Percentiles rank a stretch among this genome's conserved stretches.
These are phyloP conservation scores for Plagodis pulveraria DNA, from an alignment of 2,888 invertebrate genomes.

Conservation along the genomic window DNA sequence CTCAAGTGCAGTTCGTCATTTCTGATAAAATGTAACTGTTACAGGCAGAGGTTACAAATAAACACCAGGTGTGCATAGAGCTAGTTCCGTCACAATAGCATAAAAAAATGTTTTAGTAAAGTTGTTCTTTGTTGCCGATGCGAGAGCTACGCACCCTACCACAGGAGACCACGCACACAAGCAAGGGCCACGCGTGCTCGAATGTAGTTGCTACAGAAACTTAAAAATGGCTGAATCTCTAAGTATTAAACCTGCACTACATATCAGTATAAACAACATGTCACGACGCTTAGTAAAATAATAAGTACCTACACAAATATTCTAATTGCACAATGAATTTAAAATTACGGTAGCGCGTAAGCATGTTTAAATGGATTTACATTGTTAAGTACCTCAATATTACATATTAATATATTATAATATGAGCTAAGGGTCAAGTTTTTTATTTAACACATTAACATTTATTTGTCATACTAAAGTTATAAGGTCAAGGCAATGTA, in stretches of 20 bases:
- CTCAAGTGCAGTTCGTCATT: no score
- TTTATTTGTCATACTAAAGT: neutral
- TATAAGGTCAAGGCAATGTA: no score
- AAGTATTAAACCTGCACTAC: conserved; percentile 30
- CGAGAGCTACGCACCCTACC: no score
- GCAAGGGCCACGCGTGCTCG: no score
- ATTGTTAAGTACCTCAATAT: conserved; percentile 38
- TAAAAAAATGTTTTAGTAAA: no score
- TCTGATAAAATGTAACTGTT: no score
- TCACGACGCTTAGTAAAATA: conserved; percentile 31
- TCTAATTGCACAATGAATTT: conserved; percentile 41
- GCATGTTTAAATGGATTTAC: conserved; percentile 29
- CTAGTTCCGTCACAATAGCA: no score
- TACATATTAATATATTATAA: conserved; percentile 39
- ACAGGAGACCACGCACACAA: no score
- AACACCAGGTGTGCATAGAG: no score
- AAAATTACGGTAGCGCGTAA: conserved; percentile 22
- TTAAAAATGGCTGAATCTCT: conserved; percentile 6
- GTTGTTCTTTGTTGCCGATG: no score
- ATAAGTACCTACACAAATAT: conserved; percentile 25
- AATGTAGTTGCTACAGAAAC: no score
- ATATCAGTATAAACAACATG: conserved; percentile 34
- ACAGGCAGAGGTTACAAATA: no score
- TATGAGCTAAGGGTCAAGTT: conserved; percentile 28
- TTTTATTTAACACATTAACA: conserved; percentile 12